Evolutionary conservation across 2,797 vertebrate genomes (phyloP).

Genomic region (Mormyrops attenuatus): DNA sequence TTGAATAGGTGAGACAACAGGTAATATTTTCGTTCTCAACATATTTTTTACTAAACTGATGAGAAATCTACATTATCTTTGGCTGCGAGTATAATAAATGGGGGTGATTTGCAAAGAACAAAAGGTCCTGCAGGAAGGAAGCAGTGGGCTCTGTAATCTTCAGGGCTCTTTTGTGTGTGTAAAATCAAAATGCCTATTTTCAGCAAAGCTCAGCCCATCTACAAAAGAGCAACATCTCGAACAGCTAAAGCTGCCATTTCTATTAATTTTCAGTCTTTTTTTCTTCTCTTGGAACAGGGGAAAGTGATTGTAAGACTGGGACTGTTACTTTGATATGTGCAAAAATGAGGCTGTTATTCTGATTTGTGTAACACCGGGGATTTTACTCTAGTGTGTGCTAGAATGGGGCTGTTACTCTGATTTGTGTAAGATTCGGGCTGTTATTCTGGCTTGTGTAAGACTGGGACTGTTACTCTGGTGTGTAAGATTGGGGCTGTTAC

Average conservation of each 20-base stretch:
- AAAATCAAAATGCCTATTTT: conserved; percentile 40
- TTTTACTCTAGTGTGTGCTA: not conserved
- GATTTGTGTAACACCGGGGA: not conserved
- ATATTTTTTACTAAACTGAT: conserved; percentile 15
- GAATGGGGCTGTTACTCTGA: not conserved
- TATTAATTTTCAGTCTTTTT: not conserved
- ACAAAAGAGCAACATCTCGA: conserved; percentile 35
- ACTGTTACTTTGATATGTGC: not conserved
- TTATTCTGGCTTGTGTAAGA: not conserved
- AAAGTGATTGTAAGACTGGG: not conserved
- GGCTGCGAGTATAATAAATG: not conserved
- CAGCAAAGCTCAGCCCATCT: conserved; percentile 31
- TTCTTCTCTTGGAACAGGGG: not conserved
- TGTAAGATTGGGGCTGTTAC: not conserved
- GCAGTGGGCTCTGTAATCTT: conserved; percentile 24
- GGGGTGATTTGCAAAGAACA: conserved; percentile 23
- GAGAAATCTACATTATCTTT: conserved; percentile 12
- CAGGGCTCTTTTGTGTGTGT: conserved; percentile 30
- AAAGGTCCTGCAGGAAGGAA: conserved; percentile 25
- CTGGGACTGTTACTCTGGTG: not conserved
- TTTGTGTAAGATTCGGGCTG: not conserved
- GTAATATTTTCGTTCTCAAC: conserved; percentile 4
- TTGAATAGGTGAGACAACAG: not conserved
- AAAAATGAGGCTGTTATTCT: not conserved
- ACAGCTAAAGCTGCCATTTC: conserved; percentile 24